Evolutionary conservation across 1,140 invertebrate species (phyloP).

Genomic region (Pectinophora gossypiella): DNA sequence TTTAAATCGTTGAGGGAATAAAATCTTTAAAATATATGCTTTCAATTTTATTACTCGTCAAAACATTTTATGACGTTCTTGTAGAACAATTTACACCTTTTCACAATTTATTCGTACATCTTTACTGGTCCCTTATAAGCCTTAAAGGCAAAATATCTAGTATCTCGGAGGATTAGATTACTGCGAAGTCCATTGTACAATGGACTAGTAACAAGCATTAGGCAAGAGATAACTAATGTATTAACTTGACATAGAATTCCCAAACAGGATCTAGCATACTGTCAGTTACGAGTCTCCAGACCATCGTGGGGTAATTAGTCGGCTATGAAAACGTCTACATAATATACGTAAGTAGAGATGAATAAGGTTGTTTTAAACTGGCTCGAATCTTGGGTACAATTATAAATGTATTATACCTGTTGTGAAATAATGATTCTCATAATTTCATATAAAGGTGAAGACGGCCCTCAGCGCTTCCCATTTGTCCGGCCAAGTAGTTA

Average conservation of each 20-base stretch:
- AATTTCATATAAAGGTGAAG: too few relatives aligned
- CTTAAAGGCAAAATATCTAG: neutral
- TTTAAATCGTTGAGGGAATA: neutral
- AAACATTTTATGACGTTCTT: neutral
- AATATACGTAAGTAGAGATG: too few relatives aligned
- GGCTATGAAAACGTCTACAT: too few relatives aligned
- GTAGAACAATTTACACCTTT: too few relatives aligned
- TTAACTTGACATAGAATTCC: neutral
- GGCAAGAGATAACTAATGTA: neutral
- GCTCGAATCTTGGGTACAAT: too few relatives aligned
- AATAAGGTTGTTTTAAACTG: too few relatives aligned
- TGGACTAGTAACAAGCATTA: neutral
- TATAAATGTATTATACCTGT: too few relatives aligned
- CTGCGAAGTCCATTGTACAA: neutral
- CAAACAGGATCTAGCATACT: neutral
- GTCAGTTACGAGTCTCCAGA: neutral
- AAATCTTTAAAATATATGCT: too few relatives aligned
- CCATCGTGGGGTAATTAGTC: neutral
- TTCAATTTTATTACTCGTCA: neutral
- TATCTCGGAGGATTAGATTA: neutral
- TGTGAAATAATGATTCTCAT: too few relatives aligned
- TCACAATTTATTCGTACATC: too few relatives aligned
- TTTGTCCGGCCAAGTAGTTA: too few relatives aligned
- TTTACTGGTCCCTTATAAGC: neutral
- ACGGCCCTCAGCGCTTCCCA: too few relatives aligned